These are phyloP conservation scores for Gnathochromis pfefferi DNA, from an alignment of 2,113 vertebrate species.

Conservation along the genomic window DNA sequence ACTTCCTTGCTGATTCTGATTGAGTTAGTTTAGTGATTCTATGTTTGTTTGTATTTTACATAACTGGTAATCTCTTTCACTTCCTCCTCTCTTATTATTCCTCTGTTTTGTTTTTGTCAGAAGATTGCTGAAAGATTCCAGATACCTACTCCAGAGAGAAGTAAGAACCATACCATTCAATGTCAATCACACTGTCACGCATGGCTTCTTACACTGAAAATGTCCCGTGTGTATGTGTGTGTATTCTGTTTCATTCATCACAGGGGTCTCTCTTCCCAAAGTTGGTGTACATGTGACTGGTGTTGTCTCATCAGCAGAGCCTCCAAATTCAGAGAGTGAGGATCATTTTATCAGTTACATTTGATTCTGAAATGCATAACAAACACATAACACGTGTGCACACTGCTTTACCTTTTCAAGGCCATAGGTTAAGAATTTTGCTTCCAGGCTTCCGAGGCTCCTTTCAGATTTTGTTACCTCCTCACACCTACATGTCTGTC, in stretches of 20 bases:
- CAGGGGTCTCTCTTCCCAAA: constrained; percentile 25
- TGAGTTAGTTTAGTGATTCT: neutral
- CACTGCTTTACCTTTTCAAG: neutral
- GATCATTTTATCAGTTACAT: neutral
- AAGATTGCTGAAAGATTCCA: constrained; percentile 71
- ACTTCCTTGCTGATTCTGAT: neutral
- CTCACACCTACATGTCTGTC: constrained; percentile 4
- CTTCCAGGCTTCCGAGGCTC: constrained; percentile 4
- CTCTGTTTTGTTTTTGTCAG: constrained; percentile 53
- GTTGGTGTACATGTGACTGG: constrained; percentile 82
- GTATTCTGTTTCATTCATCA: neutral
- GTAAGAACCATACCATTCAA: constrained; percentile 35
- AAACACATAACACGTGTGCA: neutral
- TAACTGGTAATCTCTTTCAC: neutral
- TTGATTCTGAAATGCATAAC: neutral
- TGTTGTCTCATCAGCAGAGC: constrained; percentile 21
- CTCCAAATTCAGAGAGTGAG: constrained; percentile 60
- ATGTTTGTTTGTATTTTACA: neutral
- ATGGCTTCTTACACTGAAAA: neutral
- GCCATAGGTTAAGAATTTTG: constrained; percentile 33
- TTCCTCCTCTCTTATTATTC: neutral
- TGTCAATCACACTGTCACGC: neutral
- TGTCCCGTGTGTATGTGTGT: neutral
- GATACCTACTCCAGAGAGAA: constrained; percentile 59
- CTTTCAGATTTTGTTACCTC: neutral